These are phyloP conservation scores for Microtus pennsylvanicus DNA, from an alignment of 2,113 vertebrate genomes.

Conservation along the genomic window DNA sequence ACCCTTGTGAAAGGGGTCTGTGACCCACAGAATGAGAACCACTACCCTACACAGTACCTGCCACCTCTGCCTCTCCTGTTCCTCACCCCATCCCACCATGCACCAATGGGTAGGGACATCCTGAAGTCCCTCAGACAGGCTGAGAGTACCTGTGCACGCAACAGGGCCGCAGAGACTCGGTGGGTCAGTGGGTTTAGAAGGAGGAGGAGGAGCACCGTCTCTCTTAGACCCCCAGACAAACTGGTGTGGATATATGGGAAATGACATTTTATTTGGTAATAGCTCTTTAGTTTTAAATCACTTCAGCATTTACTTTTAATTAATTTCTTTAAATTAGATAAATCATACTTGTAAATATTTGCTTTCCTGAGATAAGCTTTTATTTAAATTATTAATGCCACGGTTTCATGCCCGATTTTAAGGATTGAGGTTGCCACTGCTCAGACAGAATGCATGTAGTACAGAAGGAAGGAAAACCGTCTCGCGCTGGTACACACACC, in stretches of 20 bases:
- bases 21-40: not conserved
- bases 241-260: not conserved
- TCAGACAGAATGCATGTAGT: slow-evolving; percentile 60
- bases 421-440: slow-evolving; percentile 56
- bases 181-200: not conserved
- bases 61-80: not conserved
- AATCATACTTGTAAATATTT: slow-evolving; percentile 81
- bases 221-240: not conserved
- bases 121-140: not conserved
- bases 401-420: slow-evolving; percentile 77
- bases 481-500: not conserved
- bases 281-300: slow-evolving; percentile 63
- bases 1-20: not conserved
- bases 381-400: slow-evolving; percentile 85
- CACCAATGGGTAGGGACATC: fast-evolving
- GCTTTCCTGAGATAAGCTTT: slow-evolving; percentile 81
- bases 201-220: not conserved
- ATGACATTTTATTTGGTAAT: slow-evolving; percentile 68
- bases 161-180: not conserved
- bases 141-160: not conserved
- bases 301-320: slow-evolving; percentile 77
- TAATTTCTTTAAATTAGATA: slow-evolving; percentile 64
- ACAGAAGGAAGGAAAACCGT: not conserved
- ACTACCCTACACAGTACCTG: not conserved
- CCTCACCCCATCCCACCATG: not conserved